Evolutionary conservation across 2,888 invertebrate genomes (phyloP).

Genomic region (Horisme vitalbata): DNA sequence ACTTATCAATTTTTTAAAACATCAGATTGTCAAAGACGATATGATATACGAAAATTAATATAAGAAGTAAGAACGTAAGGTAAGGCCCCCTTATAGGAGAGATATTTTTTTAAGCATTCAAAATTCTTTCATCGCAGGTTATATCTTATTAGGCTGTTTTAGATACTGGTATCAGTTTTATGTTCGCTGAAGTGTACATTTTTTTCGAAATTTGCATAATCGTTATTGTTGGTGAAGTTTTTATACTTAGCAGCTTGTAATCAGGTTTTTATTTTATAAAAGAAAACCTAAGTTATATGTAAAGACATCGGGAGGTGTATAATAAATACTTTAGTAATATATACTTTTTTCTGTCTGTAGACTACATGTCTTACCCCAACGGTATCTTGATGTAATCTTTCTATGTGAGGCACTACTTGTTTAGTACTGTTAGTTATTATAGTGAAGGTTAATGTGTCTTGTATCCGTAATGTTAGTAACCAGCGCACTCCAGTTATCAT

Average conservation of each 20-base stretch:
- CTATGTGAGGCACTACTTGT: conserved; percentile 42
- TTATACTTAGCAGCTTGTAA: conserved; percentile 78
- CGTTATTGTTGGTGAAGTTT: conserved; percentile 75
- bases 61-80: conserved; percentile 79
- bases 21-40: conserved; percentile 80
- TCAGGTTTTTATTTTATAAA: conserved; percentile 68
- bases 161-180: conserved; percentile 30
- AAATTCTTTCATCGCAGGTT: conserved; percentile 69
- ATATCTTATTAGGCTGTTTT: conserved; percentile 58
- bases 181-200: conserved; percentile 51
- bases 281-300: conserved; percentile 66
- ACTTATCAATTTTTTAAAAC: conserved; percentile 61
- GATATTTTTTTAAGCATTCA: conserved; percentile 82
- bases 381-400: conserved; percentile 47
- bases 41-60: conserved; percentile 77
- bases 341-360: conserved; percentile 60
- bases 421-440: conserved; percentile 47
- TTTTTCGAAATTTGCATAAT: conserved; percentile 72
- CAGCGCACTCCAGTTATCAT: conserved; percentile 59
- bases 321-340: conserved; percentile 74
- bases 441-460: conserved; percentile 60
- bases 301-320: conserved; percentile 71
- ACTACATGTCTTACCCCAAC: conserved; percentile 46
- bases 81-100: conserved; percentile 80
- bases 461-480: conserved; percentile 52